Base-by-base conservation (phyloP, 2,888 invertebrate species). In the Zhuqinia jingwanae region DNA sequence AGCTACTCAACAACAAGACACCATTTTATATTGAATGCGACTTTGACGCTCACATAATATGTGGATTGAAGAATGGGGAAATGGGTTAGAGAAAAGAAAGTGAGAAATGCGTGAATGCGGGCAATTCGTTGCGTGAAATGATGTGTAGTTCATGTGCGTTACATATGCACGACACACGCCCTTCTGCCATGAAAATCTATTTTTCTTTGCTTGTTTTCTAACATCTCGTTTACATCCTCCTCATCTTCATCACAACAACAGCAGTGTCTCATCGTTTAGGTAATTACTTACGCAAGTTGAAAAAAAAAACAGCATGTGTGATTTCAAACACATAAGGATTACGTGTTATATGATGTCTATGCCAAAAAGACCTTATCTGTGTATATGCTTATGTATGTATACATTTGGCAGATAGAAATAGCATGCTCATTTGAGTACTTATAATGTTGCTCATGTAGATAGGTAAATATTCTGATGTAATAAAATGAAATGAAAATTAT, bases 241-340 rank as follows among this genome's bases (percentile, higher is more conserved):
- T 20, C 56, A 25, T 78, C 63, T 25, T 68, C 79, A 50, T 65
- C 79, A 65, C 47, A n/a, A n/a, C n/a, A n/a, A n/a, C n/a, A n/a
- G n/a, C n/a, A 50, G 47, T 53, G 63, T 65, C 79, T 70, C 70
- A 80, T 80, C 70, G 80, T 70, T 68, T 70, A 80, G 80, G 80
- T 80, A 80, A 80, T 80, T 80, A n/a, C n/a, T n/a, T n/a, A 80
- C 70, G 70, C 42, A 56, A 80, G 45, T 45, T 68, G 42, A 70
- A 70, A 45, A 58, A 70, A 45, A 15, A 60, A 42, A 77, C 45
- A 6, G 15, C 36, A 36, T 36, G 56, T 17, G 50, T n/a, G n/a
- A n/a, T n/a, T n/a, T n/a, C 50, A 47, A 13, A 10, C n/a, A 76
- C 20, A 75, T 11, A 30, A 42, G 70, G 45, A 17, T n/a, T 20